Conservation (phyloP, 1,140 invertebrate genomes). For the Probaryconus sp. region DNA sequence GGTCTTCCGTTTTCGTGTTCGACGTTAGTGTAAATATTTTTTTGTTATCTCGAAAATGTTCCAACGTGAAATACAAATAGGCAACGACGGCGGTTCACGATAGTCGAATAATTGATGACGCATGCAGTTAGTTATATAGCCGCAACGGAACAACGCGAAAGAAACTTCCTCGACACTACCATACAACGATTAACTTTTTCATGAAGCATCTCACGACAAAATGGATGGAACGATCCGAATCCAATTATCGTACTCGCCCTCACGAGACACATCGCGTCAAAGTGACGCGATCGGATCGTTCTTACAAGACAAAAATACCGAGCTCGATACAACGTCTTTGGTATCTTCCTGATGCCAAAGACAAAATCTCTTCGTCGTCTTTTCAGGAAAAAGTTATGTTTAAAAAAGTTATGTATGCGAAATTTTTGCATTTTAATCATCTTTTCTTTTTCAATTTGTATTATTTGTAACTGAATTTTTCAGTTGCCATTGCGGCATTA, state of each 20-base stretch:
- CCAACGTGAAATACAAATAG: slow-evolving; percentile 51
- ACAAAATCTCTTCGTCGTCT: no score
- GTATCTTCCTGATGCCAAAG: no score
- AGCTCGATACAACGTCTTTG: background rate
- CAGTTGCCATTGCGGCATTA: no score
- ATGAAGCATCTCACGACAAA: slow-evolving; percentile 23
- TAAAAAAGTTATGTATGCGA: no score
- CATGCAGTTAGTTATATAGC: slow-evolving; percentile 11
- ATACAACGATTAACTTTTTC: slow-evolving; percentile 23
- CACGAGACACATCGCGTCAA: background rate
- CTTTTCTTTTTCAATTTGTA: no score
- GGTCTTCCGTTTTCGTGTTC: slow-evolving; percentile 45
- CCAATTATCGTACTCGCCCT: slow-evolving; percentile 29
- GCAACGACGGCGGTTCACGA: slow-evolving; percentile 42
- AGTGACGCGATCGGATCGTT: background rate
- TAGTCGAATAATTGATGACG: slow-evolving; percentile 58
- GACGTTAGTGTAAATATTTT: slow-evolving; percentile 58
- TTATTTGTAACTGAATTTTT: no score
- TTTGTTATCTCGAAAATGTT: slow-evolving; percentile 51
- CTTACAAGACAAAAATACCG: background rate
- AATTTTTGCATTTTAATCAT: no score
- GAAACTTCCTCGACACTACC: slow-evolving; percentile 8
- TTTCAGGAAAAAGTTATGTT: no score
- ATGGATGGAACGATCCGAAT: slow-evolving; percentile 22
- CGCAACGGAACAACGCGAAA: background rate